phyloP scores from a whole-genome alignment of 2,113 vertebrate species.

The Andinoacara biseriatus region DNA sequence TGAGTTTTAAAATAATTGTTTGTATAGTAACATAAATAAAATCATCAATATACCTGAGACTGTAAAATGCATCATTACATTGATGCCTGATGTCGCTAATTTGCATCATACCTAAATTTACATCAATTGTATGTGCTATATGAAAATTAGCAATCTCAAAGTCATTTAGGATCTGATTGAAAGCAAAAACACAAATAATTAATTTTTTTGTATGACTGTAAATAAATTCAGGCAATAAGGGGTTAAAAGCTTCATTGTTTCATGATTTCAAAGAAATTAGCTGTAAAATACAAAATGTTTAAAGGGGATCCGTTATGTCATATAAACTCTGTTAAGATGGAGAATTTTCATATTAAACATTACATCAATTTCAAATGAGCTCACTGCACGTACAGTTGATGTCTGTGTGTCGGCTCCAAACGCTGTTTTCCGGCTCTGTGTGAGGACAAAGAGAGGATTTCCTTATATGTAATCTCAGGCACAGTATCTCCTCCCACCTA shows the following conservation, averaged over 20 bases:
- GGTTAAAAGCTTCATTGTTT: background rate
- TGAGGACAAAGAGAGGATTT: background rate
- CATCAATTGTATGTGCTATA: no score
- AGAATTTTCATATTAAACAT: background rate
- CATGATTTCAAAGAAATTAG: background rate
- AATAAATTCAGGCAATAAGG: no score
- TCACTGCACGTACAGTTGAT: background rate
- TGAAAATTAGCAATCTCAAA: no score
- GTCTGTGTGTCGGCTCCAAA: background rate
- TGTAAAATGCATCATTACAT: no score
- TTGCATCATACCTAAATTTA: no score
- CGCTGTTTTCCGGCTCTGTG: background rate
- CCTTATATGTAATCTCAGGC: background rate
- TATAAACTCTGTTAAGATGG: fast-evolving
- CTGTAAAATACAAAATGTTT: background rate
- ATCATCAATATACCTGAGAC: no score
- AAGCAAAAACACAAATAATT: no score
- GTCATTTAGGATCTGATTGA: no score
- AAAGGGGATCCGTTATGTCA: background rate
- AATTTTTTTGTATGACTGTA: no score
- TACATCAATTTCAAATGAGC: background rate
- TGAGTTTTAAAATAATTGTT: no score
- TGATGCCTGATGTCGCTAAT: no score
- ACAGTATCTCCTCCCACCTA: background rate
- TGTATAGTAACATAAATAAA: no score